These are phyloP conservation scores for Drosophila grimshawi DNA, from an alignment of 1,140 invertebrate genomes.

Conservation along the genomic window DNA sequence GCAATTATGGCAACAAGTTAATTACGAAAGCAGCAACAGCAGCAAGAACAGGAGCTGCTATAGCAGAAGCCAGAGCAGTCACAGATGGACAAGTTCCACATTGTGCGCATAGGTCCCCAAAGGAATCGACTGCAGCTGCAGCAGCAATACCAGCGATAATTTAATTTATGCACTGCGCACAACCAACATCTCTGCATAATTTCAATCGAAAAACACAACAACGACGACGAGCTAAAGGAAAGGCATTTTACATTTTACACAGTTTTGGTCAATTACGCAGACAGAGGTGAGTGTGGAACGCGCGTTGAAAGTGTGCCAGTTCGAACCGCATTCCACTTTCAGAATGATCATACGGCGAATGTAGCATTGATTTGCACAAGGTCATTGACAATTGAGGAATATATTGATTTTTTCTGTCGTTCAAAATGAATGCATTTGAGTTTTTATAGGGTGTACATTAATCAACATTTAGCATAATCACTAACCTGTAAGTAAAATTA, in stretches of 20 bases:
- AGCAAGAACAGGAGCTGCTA: not conserved
- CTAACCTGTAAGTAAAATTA: too few species aligned
- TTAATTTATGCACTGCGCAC: slow-evolving; percentile 65
- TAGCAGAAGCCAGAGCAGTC: slow-evolving; percentile 9
- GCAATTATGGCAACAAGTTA: slow-evolving; percentile 71
- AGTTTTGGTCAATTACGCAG: slow-evolving; percentile 35
- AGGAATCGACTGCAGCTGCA: slow-evolving; percentile 30
- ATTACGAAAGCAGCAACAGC: slow-evolving; percentile 44
- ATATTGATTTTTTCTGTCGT: not conserved
- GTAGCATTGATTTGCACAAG: slow-evolving; percentile 5
- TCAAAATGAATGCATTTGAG: too few species aligned
- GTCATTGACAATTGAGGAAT: not conserved
- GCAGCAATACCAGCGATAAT: slow-evolving; percentile 39
- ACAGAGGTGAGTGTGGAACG: slow-evolving; percentile 3
- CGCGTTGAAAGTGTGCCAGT: slow-evolving; percentile 44
- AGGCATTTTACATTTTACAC: slow-evolving; percentile 42
- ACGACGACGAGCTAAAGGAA: slow-evolving; percentile 20
- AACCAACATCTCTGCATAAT: slow-evolving; percentile 36
- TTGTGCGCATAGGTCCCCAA: slow-evolving; percentile 28
- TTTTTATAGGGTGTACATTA: too few species aligned
- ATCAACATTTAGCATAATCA: too few species aligned
- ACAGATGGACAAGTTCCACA: slow-evolving; percentile 32
- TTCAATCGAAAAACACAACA: slow-evolving; percentile 33
- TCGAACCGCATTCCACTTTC: slow-evolving; percentile 22
- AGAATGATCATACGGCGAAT: slow-evolving; percentile 5